Evolutionary conservation across 2,797 vertebrate species (phyloP).

Genomic region (Crossoptilon crossoptilon): DNA sequence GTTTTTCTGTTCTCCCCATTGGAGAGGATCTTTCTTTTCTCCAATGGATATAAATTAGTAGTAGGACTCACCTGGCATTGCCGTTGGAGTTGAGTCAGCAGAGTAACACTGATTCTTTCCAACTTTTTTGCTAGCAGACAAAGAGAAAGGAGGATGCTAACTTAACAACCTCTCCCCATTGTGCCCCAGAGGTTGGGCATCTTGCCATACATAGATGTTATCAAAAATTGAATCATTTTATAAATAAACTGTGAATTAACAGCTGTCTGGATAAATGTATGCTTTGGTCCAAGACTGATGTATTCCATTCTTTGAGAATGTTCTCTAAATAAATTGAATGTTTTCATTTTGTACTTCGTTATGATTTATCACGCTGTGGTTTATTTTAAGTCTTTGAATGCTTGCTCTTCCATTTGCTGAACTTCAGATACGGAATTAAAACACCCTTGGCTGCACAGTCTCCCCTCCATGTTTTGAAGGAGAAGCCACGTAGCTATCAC

Average conservation of each 20-base stretch:
- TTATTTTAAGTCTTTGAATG: conserved; percentile 50
- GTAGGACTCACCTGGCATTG: not conserved
- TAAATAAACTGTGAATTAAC: conserved; percentile 65
- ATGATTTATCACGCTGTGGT: conserved; percentile 38
- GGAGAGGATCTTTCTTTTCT: not conserved
- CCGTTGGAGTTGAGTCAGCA: not conserved
- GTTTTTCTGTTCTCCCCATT: not conserved
- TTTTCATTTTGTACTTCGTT: conserved; percentile 38
- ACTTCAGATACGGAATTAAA: conserved; percentile 23
- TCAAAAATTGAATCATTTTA: conserved; percentile 49
- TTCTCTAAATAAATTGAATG: conserved; percentile 26
- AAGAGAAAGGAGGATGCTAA: conserved; percentile 40
- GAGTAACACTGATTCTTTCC: not conserved
- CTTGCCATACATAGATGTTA: conserved; percentile 54
- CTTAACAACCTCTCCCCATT: conserved; percentile 31
- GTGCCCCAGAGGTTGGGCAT: conserved; percentile 53
- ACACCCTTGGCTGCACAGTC: not conserved
- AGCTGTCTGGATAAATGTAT: not conserved
- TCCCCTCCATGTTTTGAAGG: not conserved
- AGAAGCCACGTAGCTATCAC: conserved; percentile 50
- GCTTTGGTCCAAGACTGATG: conserved; percentile 20
- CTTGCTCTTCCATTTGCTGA: conserved; percentile 39
- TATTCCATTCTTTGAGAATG: conserved; percentile 19
- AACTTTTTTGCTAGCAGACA: not conserved
- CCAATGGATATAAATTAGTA: not conserved